phyloP scores from a whole-genome alignment of 2,888 invertebrate species.

The Sinopyrophorus schimmeli region DNA sequence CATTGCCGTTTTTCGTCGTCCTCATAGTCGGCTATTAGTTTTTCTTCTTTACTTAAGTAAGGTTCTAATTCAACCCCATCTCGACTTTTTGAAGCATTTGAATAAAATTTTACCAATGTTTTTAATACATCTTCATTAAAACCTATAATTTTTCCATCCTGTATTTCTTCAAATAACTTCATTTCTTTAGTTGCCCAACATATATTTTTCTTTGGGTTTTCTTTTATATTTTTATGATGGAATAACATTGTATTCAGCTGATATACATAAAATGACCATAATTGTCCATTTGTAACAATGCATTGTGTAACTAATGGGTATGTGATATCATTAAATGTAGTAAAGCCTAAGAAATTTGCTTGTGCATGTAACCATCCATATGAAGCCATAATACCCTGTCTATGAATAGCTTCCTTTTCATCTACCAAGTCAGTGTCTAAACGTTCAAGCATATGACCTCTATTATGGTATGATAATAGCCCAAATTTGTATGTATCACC shows the following conservation, averaged over 20 bases:
- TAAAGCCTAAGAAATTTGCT: constrained; percentile 86
- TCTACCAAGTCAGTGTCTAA: constrained; percentile 60
- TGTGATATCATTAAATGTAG: constrained; percentile 85
- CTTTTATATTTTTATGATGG: constrained; percentile 64
- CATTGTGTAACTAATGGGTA: constrained; percentile 91
- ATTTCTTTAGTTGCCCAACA: constrained; percentile 77
- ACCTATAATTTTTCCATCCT: constrained; percentile 72
- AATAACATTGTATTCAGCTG: constrained; percentile 86
- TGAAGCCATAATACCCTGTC: constrained; percentile 76
- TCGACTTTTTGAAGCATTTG: constrained; percentile 67
- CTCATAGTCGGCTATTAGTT: constrained; percentile 67
- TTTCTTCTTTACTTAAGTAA: constrained; percentile 65
- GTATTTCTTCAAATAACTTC: constrained; percentile 74
- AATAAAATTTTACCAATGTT: constrained; percentile 73
- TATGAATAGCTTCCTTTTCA: constrained; percentile 66
- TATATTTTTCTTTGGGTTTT: constrained; percentile 74
- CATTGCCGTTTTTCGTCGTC: constrained; percentile 70
- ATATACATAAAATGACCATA: constrained; percentile 85
- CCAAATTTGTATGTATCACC: constrained; percentile 80
- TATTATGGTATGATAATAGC: constrained; percentile 71
- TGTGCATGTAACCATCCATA: constrained; percentile 80
- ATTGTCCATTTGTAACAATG: constrained; percentile 83
- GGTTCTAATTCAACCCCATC: constrained; percentile 67
- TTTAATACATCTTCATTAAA: constrained; percentile 80
- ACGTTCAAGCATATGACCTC: constrained; percentile 63